Evolutionary conservation across 2,113 vertebrate genomes (phyloP).

Genomic region (Rallus limicola): DNA sequence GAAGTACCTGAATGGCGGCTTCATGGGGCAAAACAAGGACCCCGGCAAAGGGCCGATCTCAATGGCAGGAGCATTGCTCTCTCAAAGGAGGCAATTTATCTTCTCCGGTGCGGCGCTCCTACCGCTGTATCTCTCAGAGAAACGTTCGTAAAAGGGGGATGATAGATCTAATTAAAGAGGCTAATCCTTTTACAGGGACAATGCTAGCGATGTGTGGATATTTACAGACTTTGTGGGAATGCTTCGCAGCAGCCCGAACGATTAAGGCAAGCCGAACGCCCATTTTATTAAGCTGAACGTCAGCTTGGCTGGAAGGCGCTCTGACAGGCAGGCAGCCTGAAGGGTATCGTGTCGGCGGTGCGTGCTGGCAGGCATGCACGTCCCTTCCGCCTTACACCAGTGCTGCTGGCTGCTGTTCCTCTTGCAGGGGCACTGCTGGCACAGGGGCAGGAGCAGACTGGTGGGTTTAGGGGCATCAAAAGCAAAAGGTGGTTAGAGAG

Average conservation of each 20-base stretch:
- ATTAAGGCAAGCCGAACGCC: not conserved
- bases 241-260: not conserved
- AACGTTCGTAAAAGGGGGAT: not conserved
- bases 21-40: conserved; percentile 32
- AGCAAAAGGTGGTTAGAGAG: not conserved
- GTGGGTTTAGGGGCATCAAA: not conserved
- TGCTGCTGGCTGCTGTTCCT: not conserved
- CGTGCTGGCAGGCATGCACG: not conserved
- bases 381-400: not conserved
- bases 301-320: not conserved
- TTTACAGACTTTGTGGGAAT: not conserved
- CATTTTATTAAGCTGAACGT: not conserved
- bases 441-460: not conserved
- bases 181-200: conserved; percentile 5
- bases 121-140: not conserved
- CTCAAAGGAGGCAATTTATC: conserved; percentile 55
- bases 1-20: conserved; percentile 63
- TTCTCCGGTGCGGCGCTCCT: not conserved
- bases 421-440: not conserved
- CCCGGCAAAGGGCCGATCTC: conserved; percentile 6
- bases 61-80: conserved; percentile 13
- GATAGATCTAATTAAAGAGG: not conserved
- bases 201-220: not conserved
- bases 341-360: not conserved
- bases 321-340: not conserved